Evolutionary conservation across 2,113 vertebrate genomes (phyloP), one percentile per base, ranked within the genome.

Genomic region (Papio anubis): DNA sequence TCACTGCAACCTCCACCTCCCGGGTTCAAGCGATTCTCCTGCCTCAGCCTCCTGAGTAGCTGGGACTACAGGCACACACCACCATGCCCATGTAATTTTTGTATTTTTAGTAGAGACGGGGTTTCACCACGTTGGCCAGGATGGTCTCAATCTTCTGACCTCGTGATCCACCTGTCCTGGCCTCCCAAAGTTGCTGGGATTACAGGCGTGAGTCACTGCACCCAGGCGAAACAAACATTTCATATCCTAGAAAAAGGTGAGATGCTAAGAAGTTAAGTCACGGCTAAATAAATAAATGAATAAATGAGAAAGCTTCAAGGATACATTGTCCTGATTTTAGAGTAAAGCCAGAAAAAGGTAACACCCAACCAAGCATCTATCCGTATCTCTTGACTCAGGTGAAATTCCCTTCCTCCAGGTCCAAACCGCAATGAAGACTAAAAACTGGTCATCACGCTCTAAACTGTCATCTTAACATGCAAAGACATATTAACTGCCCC

Each of bases 231-330:
- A 94, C 38, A 96, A 84, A 88, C 14, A 16, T 66, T 91, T 95
- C 76, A 70, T 75, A 91, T 43, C 45, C n/a, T 93, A 82, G n/a
- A 94, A 93, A 97, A 45, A 35, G 52, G 30, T 79, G n/a, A 59
- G 12, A 64, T 64, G 27, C 27, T 64, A 64, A 64, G 61, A 64
- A 64, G 59, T 61, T 11, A 61, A 61, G 61, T 64, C 61, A 30
- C 27, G 27, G 27, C 61, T 30, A 64, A 64, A 64, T 64, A 61
- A 61, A 61, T 61, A 30, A 30, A 64, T 64, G 27, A 32, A 30
- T 64, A 13, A 30, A 30, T 64, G 27, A 30, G 61, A 64, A 9
- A 52, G 17, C 25, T 96, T 87, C 35, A 84, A 96, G 90, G 52
- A 90, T 35, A 86, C 4, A 32, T 21, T 25, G 38, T 68, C 91